These are phyloP conservation scores for Noctilio leporinus DNA, from an alignment of 2,113 vertebrate genomes.

Conservation along the genomic window DNA sequence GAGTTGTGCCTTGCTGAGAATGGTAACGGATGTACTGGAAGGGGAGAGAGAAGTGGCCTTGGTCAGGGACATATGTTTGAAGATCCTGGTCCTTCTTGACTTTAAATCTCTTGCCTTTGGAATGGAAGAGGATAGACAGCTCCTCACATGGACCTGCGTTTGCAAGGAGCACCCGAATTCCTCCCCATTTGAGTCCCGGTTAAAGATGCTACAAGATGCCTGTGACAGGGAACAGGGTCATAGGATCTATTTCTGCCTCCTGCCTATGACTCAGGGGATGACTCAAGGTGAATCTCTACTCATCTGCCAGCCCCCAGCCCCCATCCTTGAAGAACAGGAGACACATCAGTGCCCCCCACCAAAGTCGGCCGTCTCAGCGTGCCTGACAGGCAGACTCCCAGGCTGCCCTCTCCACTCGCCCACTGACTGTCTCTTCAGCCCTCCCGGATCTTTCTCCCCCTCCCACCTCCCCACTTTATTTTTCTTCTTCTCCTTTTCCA, in stretches of 20 bases:
- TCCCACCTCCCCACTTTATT: neutral
- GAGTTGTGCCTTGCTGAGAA: neutral
- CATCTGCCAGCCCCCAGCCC: neutral
- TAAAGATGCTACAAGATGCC: neutral
- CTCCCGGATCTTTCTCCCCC: neutral
- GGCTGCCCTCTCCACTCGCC: neutral
- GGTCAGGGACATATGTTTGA: neutral
- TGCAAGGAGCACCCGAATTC: neutral
- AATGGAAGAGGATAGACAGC: neutral
- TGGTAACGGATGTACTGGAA: neutral
- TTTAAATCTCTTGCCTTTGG: neutral
- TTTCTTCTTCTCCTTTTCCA: neutral
- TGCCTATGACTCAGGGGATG: conserved; percentile 58
- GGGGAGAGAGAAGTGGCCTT: neutral
- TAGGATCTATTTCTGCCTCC: conserved; percentile 60
- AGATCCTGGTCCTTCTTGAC: neutral
- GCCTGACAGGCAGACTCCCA: neutral
- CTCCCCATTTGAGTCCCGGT: neutral
- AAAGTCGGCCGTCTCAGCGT: neutral
- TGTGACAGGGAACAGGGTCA: conserved; percentile 38
- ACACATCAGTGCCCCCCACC: neutral
- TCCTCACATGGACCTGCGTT: neutral
- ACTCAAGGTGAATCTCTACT: conserved; percentile 50
- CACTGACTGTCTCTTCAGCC: neutral
- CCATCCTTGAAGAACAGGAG: neutral